Evolutionary conservation across 2,797 vertebrate species (phyloP).

Genomic region (Loris lydekkerianus): DNA sequence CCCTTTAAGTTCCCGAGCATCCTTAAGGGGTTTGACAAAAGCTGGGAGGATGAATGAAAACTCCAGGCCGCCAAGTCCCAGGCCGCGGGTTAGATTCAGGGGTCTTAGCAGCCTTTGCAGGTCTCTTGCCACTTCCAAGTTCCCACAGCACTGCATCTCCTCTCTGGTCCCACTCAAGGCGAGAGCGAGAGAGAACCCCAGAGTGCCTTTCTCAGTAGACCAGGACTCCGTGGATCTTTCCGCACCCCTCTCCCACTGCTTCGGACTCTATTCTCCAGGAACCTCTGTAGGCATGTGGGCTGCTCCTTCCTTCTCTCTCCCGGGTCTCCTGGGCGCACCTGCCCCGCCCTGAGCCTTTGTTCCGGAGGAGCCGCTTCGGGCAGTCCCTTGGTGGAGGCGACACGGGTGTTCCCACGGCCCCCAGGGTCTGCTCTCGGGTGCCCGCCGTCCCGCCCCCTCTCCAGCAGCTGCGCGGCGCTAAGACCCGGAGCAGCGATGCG

Average conservation of each 20-base stretch:
- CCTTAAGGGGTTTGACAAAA: not conserved
- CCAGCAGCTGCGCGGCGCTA: not conserved
- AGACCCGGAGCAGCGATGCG: not conserved
- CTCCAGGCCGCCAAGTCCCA: not conserved
- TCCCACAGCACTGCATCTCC: not conserved
- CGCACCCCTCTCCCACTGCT: not conserved
- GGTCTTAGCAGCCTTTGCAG: not conserved
- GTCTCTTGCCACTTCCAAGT: not conserved
- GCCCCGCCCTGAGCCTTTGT: slow-evolving; percentile 79
- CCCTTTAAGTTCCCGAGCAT: not conserved
- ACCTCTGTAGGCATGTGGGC: slow-evolving; percentile 26
- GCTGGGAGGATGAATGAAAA: not conserved
- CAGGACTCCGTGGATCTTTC: not conserved
- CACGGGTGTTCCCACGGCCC: not conserved
- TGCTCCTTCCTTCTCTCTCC: not conserved
- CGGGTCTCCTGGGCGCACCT: not conserved
- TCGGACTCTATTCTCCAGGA: not conserved
- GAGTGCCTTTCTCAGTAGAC: not conserved
- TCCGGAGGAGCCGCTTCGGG: slow-evolving; percentile 32
- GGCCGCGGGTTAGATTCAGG: not conserved
- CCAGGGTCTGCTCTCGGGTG: accelerated
- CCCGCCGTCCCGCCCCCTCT: not conserved
- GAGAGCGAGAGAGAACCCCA: not conserved
- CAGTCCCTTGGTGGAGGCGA: not conserved
- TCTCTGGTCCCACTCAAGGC: not conserved